Evolutionary conservation across 2,888 invertebrate genomes (phyloP), one percentile per base, ranked within the genome.

Genomic region (Leptinotarsa tumamoca): DNA sequence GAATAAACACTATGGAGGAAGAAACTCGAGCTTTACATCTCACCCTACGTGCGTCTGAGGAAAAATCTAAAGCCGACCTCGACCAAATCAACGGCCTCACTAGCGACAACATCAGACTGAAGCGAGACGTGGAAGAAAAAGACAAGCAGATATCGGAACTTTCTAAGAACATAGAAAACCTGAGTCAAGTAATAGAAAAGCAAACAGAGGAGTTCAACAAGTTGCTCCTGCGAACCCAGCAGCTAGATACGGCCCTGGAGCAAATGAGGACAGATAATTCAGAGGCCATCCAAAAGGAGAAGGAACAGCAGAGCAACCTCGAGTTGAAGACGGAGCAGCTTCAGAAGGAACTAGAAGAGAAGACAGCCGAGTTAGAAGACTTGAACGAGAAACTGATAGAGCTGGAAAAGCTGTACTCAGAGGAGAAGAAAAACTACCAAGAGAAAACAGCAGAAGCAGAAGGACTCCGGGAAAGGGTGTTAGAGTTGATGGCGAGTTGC

Each of bases 171-270:
- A 74, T 75, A 7, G 56, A 63, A 4, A 68, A 76, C 15, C 67
- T 80, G 15, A 78, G 71, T 21, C 63, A 72, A 4, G 71, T 72
- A 0, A 76, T 79, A 5, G 74, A 80, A 33, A 79, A 77, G 43
- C 80, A 81, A 71, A 76, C 68, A 4, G 70, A 54, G 13, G 82
- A 82, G 67, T 81, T 83, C 70, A 79, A 80, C 50, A 78, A 72
- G 17, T 68, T 83, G 18, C 73, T 81, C 43, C 71, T 75, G n/a
- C 66, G 81, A 74, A 73, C 78, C 54, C 50, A 80, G 63, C 68
- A 76, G 51, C 70, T 76, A 10, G 77, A 79, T 14, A 49, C 23
- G 3, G 43, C 70, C 3, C 27, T 80, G 15, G 79, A 76, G 27
- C 75, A 76, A 43, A 72, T 78, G 52, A 66, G 75, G 33, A 73